Evolutionary conservation across 2,797 vertebrate genomes (phyloP), one percentile per base, ranked within the genome.

Genomic region (Coregonus ussuriensis): DNA sequence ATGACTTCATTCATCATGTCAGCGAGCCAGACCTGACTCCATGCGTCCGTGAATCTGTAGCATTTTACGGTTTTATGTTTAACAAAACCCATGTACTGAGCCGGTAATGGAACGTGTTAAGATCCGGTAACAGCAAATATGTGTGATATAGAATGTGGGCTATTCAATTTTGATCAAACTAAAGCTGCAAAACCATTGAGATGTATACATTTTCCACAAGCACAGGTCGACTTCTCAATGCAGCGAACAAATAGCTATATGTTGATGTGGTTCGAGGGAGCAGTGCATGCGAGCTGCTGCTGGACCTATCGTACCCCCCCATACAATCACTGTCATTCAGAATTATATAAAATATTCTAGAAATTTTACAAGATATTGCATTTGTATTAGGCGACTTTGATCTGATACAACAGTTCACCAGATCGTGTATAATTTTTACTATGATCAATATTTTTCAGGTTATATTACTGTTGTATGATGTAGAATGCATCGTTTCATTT

Each of bases 251-350:
- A 52, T 47, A 69, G 15, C 16, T 51, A 71, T 71, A 47, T 71
- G 70, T 74, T 73, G 68, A 52, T 71, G 74, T 35, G 72, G 83
- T 67, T 29, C 16, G 11, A 68, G 63, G 2, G 41, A 47, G 41
- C 41, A 47, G 70, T 1, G 41, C 41, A 13, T 47, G 21, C 21
- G 7, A 63, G 21, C n/a, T 13, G 9, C 59, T 11, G 21, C 59
- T 63, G 21, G 13, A n/a, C 25, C n/a, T 63, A 63, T 9, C 21
- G 59, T 47, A 47, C 1, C 14, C n/a, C 56, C 56, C 18, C 59
- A 9, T 63, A 25, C 25, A 25, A 63, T 63, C 41, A 11, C 7
- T 11, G n/a, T 16, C 7, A 25, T 25, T 63, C n/a, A 25, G 59
- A 63, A 63, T 63, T 13, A 63, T 63, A 63, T 25, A 29, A 13